Evolutionary conservation across 2,888 invertebrate genomes (phyloP).

Genomic region (Synergus itoensis): DNA sequence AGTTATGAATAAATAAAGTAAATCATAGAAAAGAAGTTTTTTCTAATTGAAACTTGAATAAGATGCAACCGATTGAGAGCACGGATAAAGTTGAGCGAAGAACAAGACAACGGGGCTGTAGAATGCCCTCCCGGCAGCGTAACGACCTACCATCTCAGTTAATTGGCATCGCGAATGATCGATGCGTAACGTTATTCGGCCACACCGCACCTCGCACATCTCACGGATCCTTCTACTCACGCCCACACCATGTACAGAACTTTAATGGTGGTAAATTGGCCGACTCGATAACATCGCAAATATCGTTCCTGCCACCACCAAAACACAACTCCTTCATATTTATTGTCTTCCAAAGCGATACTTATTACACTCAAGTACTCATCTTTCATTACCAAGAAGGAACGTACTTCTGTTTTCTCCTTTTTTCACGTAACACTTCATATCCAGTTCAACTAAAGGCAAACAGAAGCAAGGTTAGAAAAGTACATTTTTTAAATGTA

Average conservation of each 20-base stretch:
- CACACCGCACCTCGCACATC: slow-evolving; percentile 52
- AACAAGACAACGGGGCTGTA: slow-evolving; percentile 19
- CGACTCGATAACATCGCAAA: slow-evolving; percentile 31
- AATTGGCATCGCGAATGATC: slow-evolving; percentile 71
- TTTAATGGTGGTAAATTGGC: slow-evolving; percentile 40
- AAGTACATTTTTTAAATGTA: too few species aligned
- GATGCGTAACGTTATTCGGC: slow-evolving; percentile 68
- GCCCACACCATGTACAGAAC: slow-evolving; percentile 45
- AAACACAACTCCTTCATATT: slow-evolving; percentile 32
- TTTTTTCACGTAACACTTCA: background rate
- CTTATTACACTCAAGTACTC: slow-evolving; percentile 12
- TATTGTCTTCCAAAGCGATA: slow-evolving; percentile 26
- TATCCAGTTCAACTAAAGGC: too few species aligned
- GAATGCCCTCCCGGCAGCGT: slow-evolving; percentile 58
- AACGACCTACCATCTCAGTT: slow-evolving; percentile 62
- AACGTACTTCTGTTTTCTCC: background rate
- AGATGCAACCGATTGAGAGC: slow-evolving; percentile 5
- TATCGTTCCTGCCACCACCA: slow-evolving; percentile 25
- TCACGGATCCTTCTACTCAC: slow-evolving; percentile 50
- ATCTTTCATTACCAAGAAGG: background rate
- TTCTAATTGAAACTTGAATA: background rate
- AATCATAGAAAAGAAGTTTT: background rate
- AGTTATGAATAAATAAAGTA: background rate
- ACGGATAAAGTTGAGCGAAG: background rate
- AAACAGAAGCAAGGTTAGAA: too few species aligned